These are phyloP conservation scores for Drosophila micromelanica DNA, from an alignment of 1,140 invertebrate species.

Conservation along the genomic window DNA sequence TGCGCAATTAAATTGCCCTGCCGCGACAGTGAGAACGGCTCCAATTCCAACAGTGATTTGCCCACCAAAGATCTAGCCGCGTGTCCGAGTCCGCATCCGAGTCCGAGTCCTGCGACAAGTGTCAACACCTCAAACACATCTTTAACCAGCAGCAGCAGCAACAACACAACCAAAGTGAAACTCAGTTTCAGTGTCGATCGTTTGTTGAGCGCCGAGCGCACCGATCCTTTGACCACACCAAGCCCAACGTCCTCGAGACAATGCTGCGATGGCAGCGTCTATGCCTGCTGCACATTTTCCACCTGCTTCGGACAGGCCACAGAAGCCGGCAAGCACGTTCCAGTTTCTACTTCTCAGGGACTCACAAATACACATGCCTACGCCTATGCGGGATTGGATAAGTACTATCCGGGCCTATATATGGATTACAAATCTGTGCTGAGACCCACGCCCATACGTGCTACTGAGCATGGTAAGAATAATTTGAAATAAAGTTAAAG, in stretches of 20 bases:
- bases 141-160: neutral
- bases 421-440: slow-evolving; percentile 78
- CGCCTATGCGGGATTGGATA: slow-evolving; percentile 53
- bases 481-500: no score
- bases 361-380: slow-evolving; percentile 24
- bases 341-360: slow-evolving; percentile 11
- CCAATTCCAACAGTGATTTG: slow-evolving; percentile 34
- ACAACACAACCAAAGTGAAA: slow-evolving; percentile 70
- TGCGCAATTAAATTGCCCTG: slow-evolving; percentile 49
- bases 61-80: slow-evolving; percentile 42
- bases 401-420: slow-evolving; percentile 62
- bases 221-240: slow-evolving; percentile 13
- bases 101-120: slow-evolving; percentile 6
- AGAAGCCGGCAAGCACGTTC: slow-evolving; percentile 42
- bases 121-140: slow-evolving; percentile 6
- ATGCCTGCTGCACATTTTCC: slow-evolving; percentile 60
- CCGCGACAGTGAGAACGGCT: slow-evolving; percentile 42
- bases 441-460: slow-evolving; percentile 69
- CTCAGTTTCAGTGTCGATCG: slow-evolving; percentile 82
- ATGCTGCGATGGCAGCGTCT: slow-evolving; percentile 59
- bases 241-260: slow-evolving; percentile 14
- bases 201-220: slow-evolving; percentile 59
- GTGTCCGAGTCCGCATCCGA: neutral
- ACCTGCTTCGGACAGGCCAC: slow-evolving; percentile 49
- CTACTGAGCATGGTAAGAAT: slow-evolving; percentile 66